Conservation (phyloP, 2,888 invertebrate genomes). For the Rhyacophila evoluta region DNA sequence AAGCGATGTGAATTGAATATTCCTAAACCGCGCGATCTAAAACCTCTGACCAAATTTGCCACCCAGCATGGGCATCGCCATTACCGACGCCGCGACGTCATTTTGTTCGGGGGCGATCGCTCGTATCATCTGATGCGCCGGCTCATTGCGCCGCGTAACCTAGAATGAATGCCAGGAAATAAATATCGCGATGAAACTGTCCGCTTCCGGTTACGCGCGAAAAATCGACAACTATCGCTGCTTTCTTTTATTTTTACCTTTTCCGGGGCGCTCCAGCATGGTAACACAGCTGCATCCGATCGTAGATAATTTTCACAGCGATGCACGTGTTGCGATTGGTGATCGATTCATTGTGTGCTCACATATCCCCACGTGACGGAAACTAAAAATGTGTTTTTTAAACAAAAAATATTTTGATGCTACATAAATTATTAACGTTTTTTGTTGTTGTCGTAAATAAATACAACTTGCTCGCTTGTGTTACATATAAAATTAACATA, state of each 20-base stretch:
- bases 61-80: not conserved
- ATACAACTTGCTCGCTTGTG: no score
- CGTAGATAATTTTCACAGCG: not conserved
- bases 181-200: not conserved
- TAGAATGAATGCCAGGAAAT: conserved; percentile 26
- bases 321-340: no score
- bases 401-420: no score
- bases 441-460: no score
- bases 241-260: not conserved
- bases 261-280: not conserved
- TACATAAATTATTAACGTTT: no score
- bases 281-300: not conserved
- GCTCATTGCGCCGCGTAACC: conserved; percentile 29
- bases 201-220: not conserved
- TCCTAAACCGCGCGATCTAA: not conserved
- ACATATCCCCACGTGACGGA: no score
- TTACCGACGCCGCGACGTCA: not conserved
- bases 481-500: no score
- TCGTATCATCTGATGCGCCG: conserved; percentile 37
- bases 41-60: not conserved
- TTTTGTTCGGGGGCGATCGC: conserved; percentile 31
- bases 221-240: not conserved
- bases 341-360: no score
- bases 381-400: no score
- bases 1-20: not conserved